Percentiles rank a stretch among this genome's conserved stretches.
Conservation (phyloP, 2,888 invertebrate species). For the Patella ulyssiponensis region DNA sequence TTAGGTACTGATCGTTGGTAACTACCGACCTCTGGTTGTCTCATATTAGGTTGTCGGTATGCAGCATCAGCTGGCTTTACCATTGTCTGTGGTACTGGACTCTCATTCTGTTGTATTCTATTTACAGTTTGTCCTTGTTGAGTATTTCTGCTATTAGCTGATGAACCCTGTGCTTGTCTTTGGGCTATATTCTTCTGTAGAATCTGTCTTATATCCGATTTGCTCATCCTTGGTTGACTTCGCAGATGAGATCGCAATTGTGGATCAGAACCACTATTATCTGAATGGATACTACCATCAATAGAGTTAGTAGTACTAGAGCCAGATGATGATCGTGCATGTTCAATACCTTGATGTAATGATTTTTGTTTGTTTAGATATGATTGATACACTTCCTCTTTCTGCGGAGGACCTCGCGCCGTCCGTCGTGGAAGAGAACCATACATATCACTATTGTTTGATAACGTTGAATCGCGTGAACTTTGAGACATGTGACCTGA, state of each 20-base stretch:
- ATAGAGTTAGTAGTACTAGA: conserved; percentile 28
- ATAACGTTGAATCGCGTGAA: conserved; percentile 5
- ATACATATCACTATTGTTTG: conserved; percentile 50
- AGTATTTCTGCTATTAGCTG: conserved; percentile 20
- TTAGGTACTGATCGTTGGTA: conserved; percentile 11
- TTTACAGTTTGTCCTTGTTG: background rate
- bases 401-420: conserved; percentile 45
- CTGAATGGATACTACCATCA: conserved; percentile 20
- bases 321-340: conserved; percentile 28
- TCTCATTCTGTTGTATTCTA: conserved; percentile 3
- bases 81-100: conserved; percentile 19
- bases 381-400: conserved; percentile 55
- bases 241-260: conserved; percentile 26
- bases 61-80: conserved; percentile 1
- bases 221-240: conserved; percentile 38
- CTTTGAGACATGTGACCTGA: conserved; percentile 17
- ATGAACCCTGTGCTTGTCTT: conserved; percentile 30
- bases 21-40: conserved; percentile 28
- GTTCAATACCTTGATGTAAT: conserved; percentile 24
- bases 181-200: conserved; percentile 43
- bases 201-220: conserved; percentile 48
- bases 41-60: background rate
- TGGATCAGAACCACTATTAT: conserved; percentile 27
- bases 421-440: conserved; percentile 57
- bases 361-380: conserved; percentile 55